These are phyloP conservation scores for Porites lutea DNA, from an alignment of 64 coral and sea anemone species.

Conservation along the genomic window DNA sequence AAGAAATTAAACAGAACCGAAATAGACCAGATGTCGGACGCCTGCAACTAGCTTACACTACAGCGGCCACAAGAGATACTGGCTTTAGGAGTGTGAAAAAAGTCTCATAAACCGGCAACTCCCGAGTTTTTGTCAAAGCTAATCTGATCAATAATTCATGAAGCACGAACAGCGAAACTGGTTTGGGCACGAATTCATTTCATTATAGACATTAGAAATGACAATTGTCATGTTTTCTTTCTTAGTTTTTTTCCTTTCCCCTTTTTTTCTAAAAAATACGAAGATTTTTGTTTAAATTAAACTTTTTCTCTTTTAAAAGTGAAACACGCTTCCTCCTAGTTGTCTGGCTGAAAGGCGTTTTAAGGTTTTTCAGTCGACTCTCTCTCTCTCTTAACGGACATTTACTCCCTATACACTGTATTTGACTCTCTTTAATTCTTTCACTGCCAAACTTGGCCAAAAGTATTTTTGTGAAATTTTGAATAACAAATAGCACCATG, in stretches of 20 bases:
- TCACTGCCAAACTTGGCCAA: background rate
- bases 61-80: background rate
- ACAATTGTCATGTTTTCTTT: background rate
- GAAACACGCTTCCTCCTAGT: background rate
- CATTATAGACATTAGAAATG: conserved; percentile 2
- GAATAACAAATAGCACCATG: background rate
- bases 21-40: conserved; percentile 1
- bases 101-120: conserved; percentile 1
- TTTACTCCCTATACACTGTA: background rate
- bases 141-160: background rate
- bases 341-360: background rate
- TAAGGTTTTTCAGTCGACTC: conserved; percentile 1
- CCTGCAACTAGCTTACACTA: conserved; percentile 1
- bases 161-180: background rate
- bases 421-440: background rate
- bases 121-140: background rate
- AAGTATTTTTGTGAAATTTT: background rate
- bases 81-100: conserved; percentile 1
- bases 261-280: background rate
- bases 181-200: background rate
- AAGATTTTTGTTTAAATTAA: background rate
- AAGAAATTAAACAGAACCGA: background rate
- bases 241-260: background rate
- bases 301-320: conserved; percentile 2
- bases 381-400: background rate